Evolutionary conservation across 2,113 vertebrate genomes (phyloP), one percentile per base, ranked within the genome.

Genomic region (Labeo catla): DNA sequence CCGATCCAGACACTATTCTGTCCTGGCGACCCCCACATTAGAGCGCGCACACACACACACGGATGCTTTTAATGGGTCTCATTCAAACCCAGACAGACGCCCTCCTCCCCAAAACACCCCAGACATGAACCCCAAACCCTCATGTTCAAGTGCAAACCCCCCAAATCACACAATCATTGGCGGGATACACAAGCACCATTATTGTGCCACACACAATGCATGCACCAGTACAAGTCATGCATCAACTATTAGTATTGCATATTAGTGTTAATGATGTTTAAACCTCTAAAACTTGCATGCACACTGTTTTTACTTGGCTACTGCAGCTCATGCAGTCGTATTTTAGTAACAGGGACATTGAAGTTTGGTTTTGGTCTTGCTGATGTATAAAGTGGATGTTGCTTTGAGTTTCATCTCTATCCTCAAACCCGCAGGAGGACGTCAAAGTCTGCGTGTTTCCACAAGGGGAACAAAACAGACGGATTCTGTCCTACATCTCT

Each of bases 121-220:
- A 83, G 87, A 86, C 87, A 79, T 85, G 39, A 65, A 90, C 88
- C 91, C 91, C 88, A 90, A 93, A 78, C 91, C 91, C 92, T 87
- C 59, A 93, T 88, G 86, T 50, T 83, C 87, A 90, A 90, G 77
- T 84, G 47, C 85, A 87, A 49, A 72, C 63, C 74, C 57, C 50
- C 0, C 80, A 89, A 90, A 93, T 80, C 86, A 92, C 91, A 91
- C 68, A 45, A 43, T 87, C 91, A 90, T 87, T 81, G 88, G 91
- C 91, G 87, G 59, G 15, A 79, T 70, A 65, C 54, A 65, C 52
- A 11, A 61, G 84, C 61, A 21, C 74, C 80, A 85, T 88, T 23
- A 39, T 39, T 39, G 39, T 39, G 39, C 39, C 9, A 15, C 23
- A 34, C 63, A 13, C n/a, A 0, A 6, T 15, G 6, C 5, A 54